Percentiles rank a stretch among this genome's conserved stretches.
Evolutionary conservation across 2,797 vertebrate species (phyloP).

Genomic region (Brachyalestes nurse): DNA sequence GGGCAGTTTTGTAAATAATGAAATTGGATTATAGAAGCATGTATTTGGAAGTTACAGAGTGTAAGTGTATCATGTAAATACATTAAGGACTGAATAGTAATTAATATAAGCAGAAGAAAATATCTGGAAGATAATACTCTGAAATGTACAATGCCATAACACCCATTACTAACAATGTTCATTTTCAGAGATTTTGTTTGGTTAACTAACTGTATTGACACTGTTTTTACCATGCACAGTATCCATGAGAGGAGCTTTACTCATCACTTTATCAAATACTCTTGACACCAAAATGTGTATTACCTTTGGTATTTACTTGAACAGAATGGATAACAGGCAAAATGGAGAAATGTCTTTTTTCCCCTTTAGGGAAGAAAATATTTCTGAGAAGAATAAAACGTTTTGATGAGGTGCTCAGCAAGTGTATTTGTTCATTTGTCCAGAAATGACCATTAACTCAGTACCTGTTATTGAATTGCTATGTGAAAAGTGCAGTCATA

Average conservation of each 20-base stretch:
- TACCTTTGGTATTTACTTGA: slow-evolving; percentile 55
- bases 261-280: slow-evolving; percentile 36
- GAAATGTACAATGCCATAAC: slow-evolving; percentile 1
- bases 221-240: slow-evolving; percentile 38
- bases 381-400: slow-evolving; percentile 27
- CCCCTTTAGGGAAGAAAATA: not conserved
- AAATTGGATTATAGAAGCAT: slow-evolving; percentile 25
- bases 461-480: not conserved
- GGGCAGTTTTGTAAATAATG: slow-evolving; percentile 10
- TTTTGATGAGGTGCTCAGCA: slow-evolving; percentile 4
- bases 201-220: slow-evolving; percentile 20
- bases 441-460: not conserved
- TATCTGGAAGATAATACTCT: not conserved
- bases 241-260: slow-evolving; percentile 41
- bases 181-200: slow-evolving; percentile 18
- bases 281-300: slow-evolving; percentile 49
- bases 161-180: not conserved
- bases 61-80: slow-evolving; percentile 24
- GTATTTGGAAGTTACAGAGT: slow-evolving; percentile 11
- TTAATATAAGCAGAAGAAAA: not conserved
- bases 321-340: slow-evolving; percentile 10
- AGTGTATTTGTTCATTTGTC: slow-evolving; percentile 1
- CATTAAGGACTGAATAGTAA: not conserved
- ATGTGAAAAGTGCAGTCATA: not conserved
- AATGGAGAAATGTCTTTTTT: slow-evolving; percentile 14